Conservation (phyloP, 1,140 invertebrate genomes). For the Araneus ventricosus region DNA sequence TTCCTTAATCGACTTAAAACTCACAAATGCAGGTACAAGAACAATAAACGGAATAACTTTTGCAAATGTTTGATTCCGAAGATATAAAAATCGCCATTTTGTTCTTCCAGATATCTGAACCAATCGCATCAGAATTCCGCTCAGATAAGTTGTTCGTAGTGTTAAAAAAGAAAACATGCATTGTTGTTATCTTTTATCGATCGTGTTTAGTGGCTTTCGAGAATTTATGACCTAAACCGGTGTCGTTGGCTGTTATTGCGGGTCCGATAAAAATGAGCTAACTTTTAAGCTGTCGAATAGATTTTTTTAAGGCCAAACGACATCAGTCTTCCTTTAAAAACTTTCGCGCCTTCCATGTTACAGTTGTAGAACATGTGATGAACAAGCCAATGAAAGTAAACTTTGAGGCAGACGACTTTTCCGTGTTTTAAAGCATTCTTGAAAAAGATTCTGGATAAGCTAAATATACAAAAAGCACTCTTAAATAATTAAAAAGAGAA, state of each 20-base stretch:
- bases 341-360: not conserved
- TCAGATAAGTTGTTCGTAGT: constrained; percentile 9
- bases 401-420: not conserved
- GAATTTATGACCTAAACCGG: not conserved
- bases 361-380: not conserved
- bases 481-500: too few relatives aligned
- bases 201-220: constrained; percentile 28
- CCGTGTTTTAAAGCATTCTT: not conserved
- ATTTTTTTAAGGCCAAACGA: not conserved
- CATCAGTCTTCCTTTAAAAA: constrained; percentile 17
- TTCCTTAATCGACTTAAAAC: not conserved
- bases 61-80: not conserved
- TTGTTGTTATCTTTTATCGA: constrained; percentile 19
- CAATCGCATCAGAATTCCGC: constrained; percentile 4
- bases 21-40: not conserved
- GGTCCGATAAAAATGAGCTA: constrained; percentile 23
- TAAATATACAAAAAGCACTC: not conserved
- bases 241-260: constrained; percentile 4
- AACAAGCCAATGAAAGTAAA: not conserved
- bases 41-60: not conserved
- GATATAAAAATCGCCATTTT: not conserved
- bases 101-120: not conserved
- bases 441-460: not conserved
- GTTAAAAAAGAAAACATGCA: constrained; percentile 30
- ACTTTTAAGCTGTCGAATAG: constrained; percentile 19